Evolutionary conservation across 2,113 vertebrate species (phyloP).

Genomic region (Xenopus tropicalis): DNA sequence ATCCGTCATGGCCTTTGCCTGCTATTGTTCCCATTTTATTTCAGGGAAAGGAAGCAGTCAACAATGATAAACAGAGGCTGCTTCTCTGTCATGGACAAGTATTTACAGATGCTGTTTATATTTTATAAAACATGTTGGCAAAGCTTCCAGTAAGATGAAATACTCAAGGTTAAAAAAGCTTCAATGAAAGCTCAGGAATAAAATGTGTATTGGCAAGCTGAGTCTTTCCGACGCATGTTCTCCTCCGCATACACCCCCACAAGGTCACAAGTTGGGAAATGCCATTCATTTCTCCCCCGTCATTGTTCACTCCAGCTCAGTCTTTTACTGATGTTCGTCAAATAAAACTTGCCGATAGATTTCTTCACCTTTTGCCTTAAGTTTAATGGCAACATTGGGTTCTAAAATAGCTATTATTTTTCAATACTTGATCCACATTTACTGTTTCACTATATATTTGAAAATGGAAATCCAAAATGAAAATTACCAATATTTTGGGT

Average conservation of each 20-base stretch:
- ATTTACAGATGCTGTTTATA: slow-evolving; percentile 13
- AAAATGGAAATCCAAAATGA: no score
- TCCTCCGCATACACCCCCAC: slow-evolving; percentile 32
- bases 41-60: no score
- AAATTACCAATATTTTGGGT: no score
- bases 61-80: background rate
- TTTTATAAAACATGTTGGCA: slow-evolving; percentile 3
- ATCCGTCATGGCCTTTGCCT: no score
- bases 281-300: slow-evolving; percentile 27
- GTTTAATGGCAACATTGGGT: background rate
- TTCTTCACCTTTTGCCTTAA: background rate
- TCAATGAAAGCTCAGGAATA: slow-evolving; percentile 7
- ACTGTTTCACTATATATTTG: no score
- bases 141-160: slow-evolving; percentile 21
- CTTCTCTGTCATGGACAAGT: background rate
- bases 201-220: slow-evolving; percentile 12
- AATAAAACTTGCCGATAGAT: background rate
- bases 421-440: no score
- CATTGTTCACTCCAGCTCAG: slow-evolving; percentile 17
- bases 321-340: background rate
- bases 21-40: no score
- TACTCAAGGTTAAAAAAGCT: slow-evolving; percentile 25
- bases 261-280: slow-evolving; percentile 35
- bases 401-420: background rate
- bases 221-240: slow-evolving; percentile 17